A percentile compares a stretch with the other conserved stretches of the same genome.
These are phyloP conservation scores for Pangasius krempfi DNA, from an alignment of 2,797 vertebrate genomes.

Conservation along the genomic window DNA sequence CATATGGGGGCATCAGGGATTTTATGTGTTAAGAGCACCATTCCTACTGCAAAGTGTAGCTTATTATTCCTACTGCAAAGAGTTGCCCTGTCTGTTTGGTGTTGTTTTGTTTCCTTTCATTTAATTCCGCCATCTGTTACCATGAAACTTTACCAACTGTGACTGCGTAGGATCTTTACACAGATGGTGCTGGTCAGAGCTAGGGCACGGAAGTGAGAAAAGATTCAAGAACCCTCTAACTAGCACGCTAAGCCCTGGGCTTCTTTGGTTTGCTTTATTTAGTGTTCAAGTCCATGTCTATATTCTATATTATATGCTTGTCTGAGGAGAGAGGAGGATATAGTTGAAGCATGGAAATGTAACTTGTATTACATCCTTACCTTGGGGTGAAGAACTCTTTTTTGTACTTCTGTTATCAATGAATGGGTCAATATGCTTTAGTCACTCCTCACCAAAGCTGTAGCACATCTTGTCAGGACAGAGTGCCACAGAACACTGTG, in stretches of 20 bases:
- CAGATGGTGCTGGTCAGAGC: slow-evolving; percentile 29
- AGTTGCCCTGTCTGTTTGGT: background rate
- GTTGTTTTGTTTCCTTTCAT: slow-evolving; percentile 33
- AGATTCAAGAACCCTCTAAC: slow-evolving; percentile 10
- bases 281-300: background rate
- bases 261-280: slow-evolving; percentile 1
- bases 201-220: slow-evolving; percentile 20
- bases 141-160: slow-evolving; percentile 31
- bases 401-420: background rate
- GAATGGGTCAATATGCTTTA: background rate
- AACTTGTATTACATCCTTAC: background rate
- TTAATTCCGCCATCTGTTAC: slow-evolving; percentile 28
- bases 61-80: slow-evolving; percentile 14
- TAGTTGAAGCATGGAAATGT: background rate
- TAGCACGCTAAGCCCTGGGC: background rate
- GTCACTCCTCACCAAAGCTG: background rate
- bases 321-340: background rate
- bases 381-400: background rate
- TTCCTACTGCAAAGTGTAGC: background rate
- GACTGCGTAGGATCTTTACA: slow-evolving; percentile 1
- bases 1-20: background rate
- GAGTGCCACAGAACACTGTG: background rate
- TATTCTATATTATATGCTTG: background rate
- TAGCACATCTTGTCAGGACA: background rate
- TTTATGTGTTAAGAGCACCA: background rate